Evolutionary conservation across 2,113 vertebrate species (phyloP), one percentile per base, ranked within the genome.

Genomic region (Ellobius talpinus): DNA sequence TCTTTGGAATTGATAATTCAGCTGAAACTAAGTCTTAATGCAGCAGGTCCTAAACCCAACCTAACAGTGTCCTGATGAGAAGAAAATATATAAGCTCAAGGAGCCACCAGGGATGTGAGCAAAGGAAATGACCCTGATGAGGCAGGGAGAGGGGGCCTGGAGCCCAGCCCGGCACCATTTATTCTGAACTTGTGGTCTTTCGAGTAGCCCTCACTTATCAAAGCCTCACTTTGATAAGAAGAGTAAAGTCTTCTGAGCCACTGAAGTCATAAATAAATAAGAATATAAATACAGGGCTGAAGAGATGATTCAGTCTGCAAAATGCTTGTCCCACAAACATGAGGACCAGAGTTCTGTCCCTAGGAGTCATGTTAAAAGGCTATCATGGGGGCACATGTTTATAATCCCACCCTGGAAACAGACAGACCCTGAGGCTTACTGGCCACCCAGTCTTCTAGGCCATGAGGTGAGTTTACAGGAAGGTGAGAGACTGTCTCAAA

Each of bases 151-250:
- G 23, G 12, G 26, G 73, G 21, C 50, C 13, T 45, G 9, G 33
- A 45, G 45, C 72, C 47, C 36, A 29, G 9, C 39, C 36, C 11
- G 33, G 10, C 0, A 2, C n/a, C 17, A 23, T 0, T 36, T 31
- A 47, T 3, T 66, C 3, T 7, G 68, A 47, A 42, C 73, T 29
- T 17, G 86, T 1, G 21, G 31, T 26, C 21, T 29, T 92, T 36
- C 42, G 65, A 72, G 39, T 11, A 39, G 36, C n/a, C 24, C 29
- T 10, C 19, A 58, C 58, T 58, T 58, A 58, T 21, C 58, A 58
- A 58, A 58, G 58, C 42, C 42, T 11, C 4, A 14, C 8, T 58
- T 52, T 68, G 21, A 45, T 36, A 0, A 10, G 66, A 50, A 68
- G 47, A 33, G 26, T 81, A 90, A 29, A 31, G 65, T 45, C 81